phyloP scores from a whole-genome alignment of 1,140 invertebrate species.

The Bactericera cockerelli region DNA sequence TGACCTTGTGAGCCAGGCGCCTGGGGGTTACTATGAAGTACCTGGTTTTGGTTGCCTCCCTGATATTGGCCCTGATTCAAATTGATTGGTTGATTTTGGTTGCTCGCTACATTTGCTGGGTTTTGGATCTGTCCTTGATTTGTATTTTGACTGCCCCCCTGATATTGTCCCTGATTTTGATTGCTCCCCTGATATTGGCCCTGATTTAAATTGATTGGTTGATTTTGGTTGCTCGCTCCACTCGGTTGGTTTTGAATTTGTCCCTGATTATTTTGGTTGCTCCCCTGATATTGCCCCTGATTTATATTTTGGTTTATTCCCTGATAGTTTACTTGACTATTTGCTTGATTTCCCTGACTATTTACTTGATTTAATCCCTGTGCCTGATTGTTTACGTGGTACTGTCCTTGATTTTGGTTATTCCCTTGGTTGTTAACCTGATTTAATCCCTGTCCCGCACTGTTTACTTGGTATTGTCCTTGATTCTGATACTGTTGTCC shows the following conservation, averaged over 20 bases:
- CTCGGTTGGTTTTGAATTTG: too few relatives aligned
- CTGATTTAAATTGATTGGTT: constrained; percentile 4
- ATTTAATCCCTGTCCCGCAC: too few relatives aligned
- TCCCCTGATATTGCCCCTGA: not conserved
- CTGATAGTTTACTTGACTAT: not conserved
- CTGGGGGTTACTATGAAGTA: not conserved
- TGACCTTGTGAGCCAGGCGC: too few relatives aligned
- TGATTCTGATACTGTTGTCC: too few relatives aligned
- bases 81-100: not conserved
- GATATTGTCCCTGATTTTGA: not conserved
- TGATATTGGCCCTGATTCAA: not conserved
- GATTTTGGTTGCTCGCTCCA: not conserved
- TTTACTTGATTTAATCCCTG: too few relatives aligned
- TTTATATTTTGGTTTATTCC: not conserved
- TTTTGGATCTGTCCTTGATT: too few relatives aligned
- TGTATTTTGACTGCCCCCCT: too few relatives aligned
- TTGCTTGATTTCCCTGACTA: not conserved
- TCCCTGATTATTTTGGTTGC: too few relatives aligned
- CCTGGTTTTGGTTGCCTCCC: not conserved
- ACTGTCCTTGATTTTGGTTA: too few relatives aligned
- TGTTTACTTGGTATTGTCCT: not conserved
- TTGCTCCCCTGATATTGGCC: not conserved
- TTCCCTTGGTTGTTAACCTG: too few relatives aligned
- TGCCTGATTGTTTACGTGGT: too few relatives aligned
- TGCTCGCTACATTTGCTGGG: too few relatives aligned